Base-by-base conservation (phyloP, 2,797 vertebrate genomes). In the Pantherophis alleghaniensis region DNA sequence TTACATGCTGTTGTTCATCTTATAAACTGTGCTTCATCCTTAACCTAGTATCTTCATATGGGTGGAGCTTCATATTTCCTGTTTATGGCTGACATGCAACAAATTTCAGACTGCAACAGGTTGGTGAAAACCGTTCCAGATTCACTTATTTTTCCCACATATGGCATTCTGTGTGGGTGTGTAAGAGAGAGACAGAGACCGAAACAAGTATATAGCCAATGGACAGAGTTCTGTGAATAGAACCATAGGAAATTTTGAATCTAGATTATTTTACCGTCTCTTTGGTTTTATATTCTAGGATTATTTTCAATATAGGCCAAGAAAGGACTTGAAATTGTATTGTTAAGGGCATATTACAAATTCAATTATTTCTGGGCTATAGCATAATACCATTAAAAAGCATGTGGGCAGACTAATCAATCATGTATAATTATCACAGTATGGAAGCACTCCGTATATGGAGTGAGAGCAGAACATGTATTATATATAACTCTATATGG, bases 381-480 rank as follows among this genome's bases (percentile, higher is more conserved):
- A 94, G 59, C 93, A 94, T 42, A 90, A 16, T 66, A 83, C 9
- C 79, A 83, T 83, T 83, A 47, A 83, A 47, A 47, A 24, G 79
- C 47, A 83, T 47, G 92, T 74, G 90, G 66, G 94, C 28, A 88
- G 86, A 92, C 88, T 89, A 97, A 96, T 94, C 95, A 96, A 95
- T 93, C 91, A 89, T 87, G 92, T 79, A 74, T 95, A 95, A 96
- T 95, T 96, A 96, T 89, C 95, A 92, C 63, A 63, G n/a, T 94
- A 92, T 95, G 90, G 91, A 96, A 92, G 90, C 95, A 66, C 92
- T 94, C 63, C 91, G 90, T 96, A 94, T 91, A 95, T 94, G 91
- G 95, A 95, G 94, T 92, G 92, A 69, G 32, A 95, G 20, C 91
- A 88, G 93, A 96, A 94, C 95, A 96, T 96, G 95, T 96, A 95